Percentiles rank a stretch among this genome's conserved stretches.
These are phyloP conservation scores for Passer domesticus DNA, from an alignment of 2,113 vertebrate species.

Conservation along the genomic window DNA sequence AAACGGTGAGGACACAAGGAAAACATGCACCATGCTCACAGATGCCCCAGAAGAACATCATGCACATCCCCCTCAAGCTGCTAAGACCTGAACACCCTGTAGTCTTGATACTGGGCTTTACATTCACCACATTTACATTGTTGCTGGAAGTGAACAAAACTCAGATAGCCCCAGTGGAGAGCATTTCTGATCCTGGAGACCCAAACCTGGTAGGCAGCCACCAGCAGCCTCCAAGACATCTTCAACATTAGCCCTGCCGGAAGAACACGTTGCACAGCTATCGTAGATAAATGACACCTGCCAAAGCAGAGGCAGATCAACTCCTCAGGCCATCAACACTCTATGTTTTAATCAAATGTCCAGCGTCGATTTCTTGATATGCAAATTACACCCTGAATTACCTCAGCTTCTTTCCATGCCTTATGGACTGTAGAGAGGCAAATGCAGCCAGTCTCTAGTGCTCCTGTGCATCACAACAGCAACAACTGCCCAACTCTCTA, in stretches of 20 bases:
- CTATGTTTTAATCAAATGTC: conserved; percentile 11
- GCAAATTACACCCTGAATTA: background rate
- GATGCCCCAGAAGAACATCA: background rate
- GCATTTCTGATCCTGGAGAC: background rate
- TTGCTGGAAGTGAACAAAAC: background rate
- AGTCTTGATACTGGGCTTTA: background rate
- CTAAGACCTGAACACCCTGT: background rate
- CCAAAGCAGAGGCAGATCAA: background rate
- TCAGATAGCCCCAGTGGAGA: fast-evolving
- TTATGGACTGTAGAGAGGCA: background rate
- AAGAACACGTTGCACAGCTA: conserved; percentile 12
- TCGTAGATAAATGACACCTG: background rate
- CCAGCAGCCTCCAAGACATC: background rate
- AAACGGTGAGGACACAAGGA: background rate
- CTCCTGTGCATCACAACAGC: background rate
- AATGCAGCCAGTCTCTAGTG: background rate
- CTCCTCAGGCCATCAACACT: background rate
- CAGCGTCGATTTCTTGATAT: conserved; percentile 16
- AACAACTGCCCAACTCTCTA: background rate
- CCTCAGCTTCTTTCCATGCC: background rate
- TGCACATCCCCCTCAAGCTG: background rate
- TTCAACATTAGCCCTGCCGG: background rate
- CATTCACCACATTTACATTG: background rate
- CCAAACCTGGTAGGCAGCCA: background rate
- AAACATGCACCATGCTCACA: background rate